Percentiles rank a stretch among this genome's conserved stretches.
Evolutionary conservation across 2,797 vertebrate genomes (phyloP).

Genomic region (Trematocara caparti): DNA sequence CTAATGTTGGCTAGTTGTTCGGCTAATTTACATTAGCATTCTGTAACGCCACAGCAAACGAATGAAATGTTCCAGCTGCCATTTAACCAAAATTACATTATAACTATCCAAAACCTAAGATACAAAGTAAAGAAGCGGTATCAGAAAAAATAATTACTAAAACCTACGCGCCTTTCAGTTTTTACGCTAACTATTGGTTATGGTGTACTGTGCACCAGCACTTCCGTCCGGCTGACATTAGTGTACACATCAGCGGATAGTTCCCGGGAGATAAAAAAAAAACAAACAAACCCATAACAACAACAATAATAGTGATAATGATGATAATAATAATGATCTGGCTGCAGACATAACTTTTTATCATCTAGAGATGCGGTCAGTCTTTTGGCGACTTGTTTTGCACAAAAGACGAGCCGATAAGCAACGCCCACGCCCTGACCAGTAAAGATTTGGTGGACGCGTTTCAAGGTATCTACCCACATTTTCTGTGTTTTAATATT

Average conservation of each 20-base stretch:
- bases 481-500: not conserved
- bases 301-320: not conserved
- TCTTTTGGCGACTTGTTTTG: not conserved
- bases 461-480: not conserved
- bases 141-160: not conserved
- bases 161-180: slow-evolving; percentile 13
- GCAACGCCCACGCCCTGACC: not conserved
- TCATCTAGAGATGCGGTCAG: not conserved
- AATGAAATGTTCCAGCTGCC: not conserved
- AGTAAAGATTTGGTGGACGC: not conserved
- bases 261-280: not conserved
- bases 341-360: not conserved
- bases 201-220: not conserved
- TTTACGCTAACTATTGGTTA: slow-evolving; percentile 5
- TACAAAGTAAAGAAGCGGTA: not conserved
- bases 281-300: rapidly evolving
- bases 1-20: not conserved
- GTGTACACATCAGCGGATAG: not conserved
- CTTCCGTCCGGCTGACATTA: not conserved
- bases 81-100: not conserved
- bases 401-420: not conserved
- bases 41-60: not conserved
- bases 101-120: rapidly evolving
- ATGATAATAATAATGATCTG: not conserved
- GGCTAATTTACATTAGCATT: not conserved